phyloP scores from a whole-genome alignment of 1,140 invertebrate species.

The Meloidogyne hapla region DNA sequence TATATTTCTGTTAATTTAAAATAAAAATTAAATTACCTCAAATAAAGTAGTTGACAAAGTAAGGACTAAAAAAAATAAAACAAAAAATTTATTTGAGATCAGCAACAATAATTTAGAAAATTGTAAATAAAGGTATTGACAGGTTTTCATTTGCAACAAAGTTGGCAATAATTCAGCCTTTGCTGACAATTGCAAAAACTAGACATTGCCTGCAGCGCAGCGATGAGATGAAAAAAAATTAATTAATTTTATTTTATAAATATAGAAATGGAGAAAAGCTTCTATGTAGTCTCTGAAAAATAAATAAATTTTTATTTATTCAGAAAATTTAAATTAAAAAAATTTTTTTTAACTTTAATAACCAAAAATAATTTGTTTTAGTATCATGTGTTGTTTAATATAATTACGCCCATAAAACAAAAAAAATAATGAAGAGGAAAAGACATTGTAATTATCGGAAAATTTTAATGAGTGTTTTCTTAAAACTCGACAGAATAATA shows the following conservation, averaged over 20 bases:
- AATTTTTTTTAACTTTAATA: too few relatives aligned
- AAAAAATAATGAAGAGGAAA: too few relatives aligned
- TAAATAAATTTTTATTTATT: too few relatives aligned
- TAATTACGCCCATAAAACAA: too few relatives aligned
- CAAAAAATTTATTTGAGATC: background rate
- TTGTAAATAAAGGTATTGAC: background rate
- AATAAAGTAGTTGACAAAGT: background rate
- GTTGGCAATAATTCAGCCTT: background rate
- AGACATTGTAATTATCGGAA: too few relatives aligned
- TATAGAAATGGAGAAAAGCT: background rate
- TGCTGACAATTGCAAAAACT: background rate
- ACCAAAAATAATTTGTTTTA: too few relatives aligned
- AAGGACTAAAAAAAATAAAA: background rate
- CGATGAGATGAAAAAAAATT: background rate
- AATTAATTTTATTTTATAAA: slow-evolving; percentile 7
- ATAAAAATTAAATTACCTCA: background rate
- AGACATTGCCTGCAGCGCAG: background rate
- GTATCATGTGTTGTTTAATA: too few relatives aligned
- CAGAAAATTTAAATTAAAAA: too few relatives aligned
- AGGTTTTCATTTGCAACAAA: background rate
- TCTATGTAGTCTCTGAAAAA: too few relatives aligned
- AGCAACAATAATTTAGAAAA: background rate
- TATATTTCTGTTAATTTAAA: too few relatives aligned
- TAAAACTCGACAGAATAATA: too few relatives aligned
- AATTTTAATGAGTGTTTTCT: too few relatives aligned